Percentiles rank a stretch among this genome's conserved stretches.
Conservation (phyloP, 2,888 invertebrate genomes). For the Scaptomyza caliginosa region DNA sequence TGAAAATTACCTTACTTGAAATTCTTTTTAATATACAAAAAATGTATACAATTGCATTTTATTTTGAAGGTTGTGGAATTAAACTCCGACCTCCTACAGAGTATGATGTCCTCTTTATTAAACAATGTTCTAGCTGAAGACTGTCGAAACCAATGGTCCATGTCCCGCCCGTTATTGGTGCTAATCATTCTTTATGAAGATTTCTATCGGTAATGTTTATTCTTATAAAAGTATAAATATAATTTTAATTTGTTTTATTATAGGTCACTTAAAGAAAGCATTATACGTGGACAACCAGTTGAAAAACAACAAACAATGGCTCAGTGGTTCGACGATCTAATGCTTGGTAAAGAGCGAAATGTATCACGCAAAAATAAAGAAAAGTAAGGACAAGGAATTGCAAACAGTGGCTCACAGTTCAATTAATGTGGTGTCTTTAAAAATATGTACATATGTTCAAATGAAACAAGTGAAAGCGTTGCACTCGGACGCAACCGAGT, state of each 20-base stretch:
- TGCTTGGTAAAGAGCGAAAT: slow-evolving; percentile 98
- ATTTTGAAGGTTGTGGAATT: slow-evolving; percentile 88
- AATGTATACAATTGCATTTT: background rate
- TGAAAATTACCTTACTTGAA: no score
- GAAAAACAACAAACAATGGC: slow-evolving; percentile 96
- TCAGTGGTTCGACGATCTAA: slow-evolving; percentile 97
- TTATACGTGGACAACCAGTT: slow-evolving; percentile 94
- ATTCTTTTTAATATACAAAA: no score
- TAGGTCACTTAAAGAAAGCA: slow-evolving; percentile 90
- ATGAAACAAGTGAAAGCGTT: no score
- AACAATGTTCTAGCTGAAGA: slow-evolving; percentile 99
- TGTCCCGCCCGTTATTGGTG: slow-evolving; percentile 98
- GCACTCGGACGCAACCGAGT: no score
- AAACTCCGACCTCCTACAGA: slow-evolving; percentile 97
- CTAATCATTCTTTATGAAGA: slow-evolving; percentile 98
- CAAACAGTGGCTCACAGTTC: background rate
- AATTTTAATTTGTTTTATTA: background rate
- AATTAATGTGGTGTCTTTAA: no score
- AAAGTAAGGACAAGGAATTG: slow-evolving; percentile 86
- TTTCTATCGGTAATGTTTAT: slow-evolving; percentile 86
- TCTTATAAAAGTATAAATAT: slow-evolving; percentile 58
- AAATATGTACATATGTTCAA: no score
- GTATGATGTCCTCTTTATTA: slow-evolving; percentile 95
- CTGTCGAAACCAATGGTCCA: slow-evolving; percentile 99
- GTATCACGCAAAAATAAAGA: slow-evolving; percentile 98